Evolutionary conservation across 2,797 vertebrate species (phyloP), one percentile per base, ranked within the genome.

Genomic region (Hafferia zeledoni): DNA sequence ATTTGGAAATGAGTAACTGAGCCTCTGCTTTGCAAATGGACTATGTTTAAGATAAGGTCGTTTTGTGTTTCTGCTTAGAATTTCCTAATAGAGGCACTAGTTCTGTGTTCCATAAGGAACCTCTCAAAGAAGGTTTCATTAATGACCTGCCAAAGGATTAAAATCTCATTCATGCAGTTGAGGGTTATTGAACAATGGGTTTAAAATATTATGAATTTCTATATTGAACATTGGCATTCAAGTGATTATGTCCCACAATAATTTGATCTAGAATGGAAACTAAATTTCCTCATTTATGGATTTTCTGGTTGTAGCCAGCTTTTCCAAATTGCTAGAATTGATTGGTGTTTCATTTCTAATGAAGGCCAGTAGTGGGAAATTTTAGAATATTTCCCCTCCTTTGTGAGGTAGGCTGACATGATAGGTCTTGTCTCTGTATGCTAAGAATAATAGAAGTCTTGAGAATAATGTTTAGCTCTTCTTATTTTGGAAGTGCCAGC

Each of bases 1-100:
- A 16, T 78, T 92, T 87, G 91, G 80, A 95, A 96, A 87, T 92
- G 55, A 92, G 79, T 96, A 88, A 93, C 31, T 55, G 72, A 95
- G 77, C 63, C 70, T 70, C 55, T 53, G 19, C 4, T 77, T 91
- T 94, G 65, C 61, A 83, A 63, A 18, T 43, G 78, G 68, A 17
- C 71, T 61, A 1, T 68, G 53, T 39, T 89, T 85, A 81, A 96
- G 96, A 93, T 91, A 93, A 91, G 87, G 65, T 46, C 77, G 84
- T 91, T 92, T 89, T 90, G 65, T 95, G 52, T 91, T 96, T 96
- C 96, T 91, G 61, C 61, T 90, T 91, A 84, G 90, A 90, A 93
- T 83, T 93, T 91, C 83, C 46, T 87, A 50, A 35, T 33, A 64
- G 63, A 72, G 18, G 46, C 25, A 25, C 9, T 67, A 70, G 74